These are phyloP conservation scores for Lathamus discolor DNA, from an alignment of 2,113 vertebrate species.

Conservation along the genomic window DNA sequence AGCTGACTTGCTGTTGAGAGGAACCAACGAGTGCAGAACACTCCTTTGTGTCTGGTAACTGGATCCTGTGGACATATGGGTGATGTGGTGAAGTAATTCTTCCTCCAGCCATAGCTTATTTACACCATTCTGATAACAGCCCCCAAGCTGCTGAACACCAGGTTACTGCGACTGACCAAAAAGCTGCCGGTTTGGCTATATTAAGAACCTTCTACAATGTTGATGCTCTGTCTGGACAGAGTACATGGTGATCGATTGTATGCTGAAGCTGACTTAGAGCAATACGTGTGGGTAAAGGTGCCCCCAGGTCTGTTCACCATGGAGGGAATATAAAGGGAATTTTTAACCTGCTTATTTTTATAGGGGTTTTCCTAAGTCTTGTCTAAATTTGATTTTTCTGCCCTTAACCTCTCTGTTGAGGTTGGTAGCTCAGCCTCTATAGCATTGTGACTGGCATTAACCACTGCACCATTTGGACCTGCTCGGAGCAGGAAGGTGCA, in stretches of 20 bases:
- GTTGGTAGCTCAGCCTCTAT: neutral
- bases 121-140: neutral
- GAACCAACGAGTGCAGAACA: neutral
- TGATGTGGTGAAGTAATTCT: neutral
- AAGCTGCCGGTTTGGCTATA: constrained; percentile 1
- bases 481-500: neutral
- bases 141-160: constrained; percentile 10
- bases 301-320: neutral
- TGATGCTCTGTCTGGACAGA: constrained; percentile 42
- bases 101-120: constrained; percentile 1
- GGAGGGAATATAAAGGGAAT: constrained; percentile 31
- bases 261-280: neutral
- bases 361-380: neutral
- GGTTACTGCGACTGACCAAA: constrained; percentile 51
- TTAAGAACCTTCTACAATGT: neutral
- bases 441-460: neutral
- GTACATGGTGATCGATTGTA: neutral
- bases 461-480: neutral
- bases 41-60: constrained; percentile 24
- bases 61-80: neutral
- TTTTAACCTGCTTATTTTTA: constrained; percentile 26
- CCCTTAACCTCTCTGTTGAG: neutral
- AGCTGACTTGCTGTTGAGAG: neutral
- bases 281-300: neutral
- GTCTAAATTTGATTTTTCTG: neutral